These are phyloP conservation scores for Montifringilla adamsi DNA, from an alignment of 2,113 vertebrate genomes.

Conservation along the genomic window DNA sequence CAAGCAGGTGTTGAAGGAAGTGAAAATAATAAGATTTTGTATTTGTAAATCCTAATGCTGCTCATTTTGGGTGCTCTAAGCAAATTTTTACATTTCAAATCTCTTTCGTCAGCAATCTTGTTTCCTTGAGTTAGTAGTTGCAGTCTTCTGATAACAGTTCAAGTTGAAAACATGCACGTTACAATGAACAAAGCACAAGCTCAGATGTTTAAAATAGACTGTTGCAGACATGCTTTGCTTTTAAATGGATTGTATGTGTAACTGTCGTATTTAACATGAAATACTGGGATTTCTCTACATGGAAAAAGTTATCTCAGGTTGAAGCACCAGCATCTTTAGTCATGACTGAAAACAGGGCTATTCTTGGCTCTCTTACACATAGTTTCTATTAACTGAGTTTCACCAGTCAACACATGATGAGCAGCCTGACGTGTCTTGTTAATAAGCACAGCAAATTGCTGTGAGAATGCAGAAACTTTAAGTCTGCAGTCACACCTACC, in stretches of 20 bases:
- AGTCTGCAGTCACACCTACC: not conserved
- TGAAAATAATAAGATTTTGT: not conserved
- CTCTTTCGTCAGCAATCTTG: not conserved
- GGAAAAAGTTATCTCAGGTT: not conserved
- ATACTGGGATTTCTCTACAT: not conserved
- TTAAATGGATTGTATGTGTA: not conserved
- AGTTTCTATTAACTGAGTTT: not conserved
- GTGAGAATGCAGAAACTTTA: not conserved
- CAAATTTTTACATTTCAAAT: not conserved
- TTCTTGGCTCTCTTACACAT: not conserved
- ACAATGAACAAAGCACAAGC: not conserved
- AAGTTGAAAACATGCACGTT: fast-evolving
- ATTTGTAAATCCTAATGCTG: not conserved
- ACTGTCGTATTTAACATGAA: not conserved
- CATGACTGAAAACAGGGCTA: not conserved
- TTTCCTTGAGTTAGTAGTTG: not conserved
- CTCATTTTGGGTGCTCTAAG: not conserved
- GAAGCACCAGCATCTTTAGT: not conserved
- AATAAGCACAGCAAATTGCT: not conserved
- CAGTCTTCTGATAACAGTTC: not conserved
- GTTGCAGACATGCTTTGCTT: not conserved
- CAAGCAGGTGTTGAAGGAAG: not conserved
- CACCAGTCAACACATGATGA: not conserved
- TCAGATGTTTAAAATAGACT: not conserved
- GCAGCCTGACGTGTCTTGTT: not conserved